A percentile compares a stretch with the other conserved stretches of the same genome.
These are phyloP conservation scores for Aphrocallistes beatrix DNA, from an alignment of 37 sponge, comb jelly and placozoan genomes.

Conservation along the genomic window DNA sequence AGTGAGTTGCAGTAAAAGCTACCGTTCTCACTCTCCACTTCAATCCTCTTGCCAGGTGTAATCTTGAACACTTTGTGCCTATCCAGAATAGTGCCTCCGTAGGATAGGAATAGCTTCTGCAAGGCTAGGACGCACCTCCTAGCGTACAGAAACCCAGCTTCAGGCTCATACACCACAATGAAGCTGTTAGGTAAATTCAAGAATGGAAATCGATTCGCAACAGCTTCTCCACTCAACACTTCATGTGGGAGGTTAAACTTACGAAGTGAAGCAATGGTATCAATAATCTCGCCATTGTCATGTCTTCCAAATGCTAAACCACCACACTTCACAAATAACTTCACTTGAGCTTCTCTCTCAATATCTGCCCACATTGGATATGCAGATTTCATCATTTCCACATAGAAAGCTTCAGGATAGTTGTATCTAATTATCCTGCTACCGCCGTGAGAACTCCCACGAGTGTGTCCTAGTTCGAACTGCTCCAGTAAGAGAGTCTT, in stretches of 20 bases:
- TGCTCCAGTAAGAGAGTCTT: background rate
- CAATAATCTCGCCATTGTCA: background rate
- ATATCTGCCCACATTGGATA: slow-evolving; percentile 54
- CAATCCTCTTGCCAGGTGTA: slow-evolving; percentile 30
- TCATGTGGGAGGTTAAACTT: slow-evolving; percentile 24
- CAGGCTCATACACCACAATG: slow-evolving; percentile 43
- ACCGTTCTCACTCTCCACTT: slow-evolving; percentile 34
- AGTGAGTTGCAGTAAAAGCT: slow-evolving; percentile 33
- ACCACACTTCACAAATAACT: slow-evolving; percentile 43
- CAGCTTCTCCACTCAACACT: slow-evolving; percentile 22
- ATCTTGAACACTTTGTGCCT: slow-evolving; percentile 44
- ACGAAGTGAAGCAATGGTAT: background rate
- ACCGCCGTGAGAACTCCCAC: slow-evolving; percentile 80
- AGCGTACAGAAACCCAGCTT: slow-evolving; percentile 45
- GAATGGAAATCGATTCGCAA: slow-evolving; percentile 23
- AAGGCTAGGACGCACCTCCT: slow-evolving; percentile 34
- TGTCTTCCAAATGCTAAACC: slow-evolving; percentile 36
- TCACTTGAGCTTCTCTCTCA: slow-evolving; percentile 40
- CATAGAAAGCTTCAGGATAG: slow-evolving; percentile 38
- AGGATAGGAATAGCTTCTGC: slow-evolving; percentile 41
- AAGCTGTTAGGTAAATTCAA: slow-evolving; percentile 43
- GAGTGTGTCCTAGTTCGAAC: slow-evolving; percentile 58
- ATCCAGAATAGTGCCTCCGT: slow-evolving; percentile 53
- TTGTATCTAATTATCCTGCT: slow-evolving; percentile 54
- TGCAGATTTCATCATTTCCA: slow-evolving; percentile 62